Base-by-base conservation (phyloP, 2,797 vertebrate genomes). In the Manis pentadactyla region DNA sequence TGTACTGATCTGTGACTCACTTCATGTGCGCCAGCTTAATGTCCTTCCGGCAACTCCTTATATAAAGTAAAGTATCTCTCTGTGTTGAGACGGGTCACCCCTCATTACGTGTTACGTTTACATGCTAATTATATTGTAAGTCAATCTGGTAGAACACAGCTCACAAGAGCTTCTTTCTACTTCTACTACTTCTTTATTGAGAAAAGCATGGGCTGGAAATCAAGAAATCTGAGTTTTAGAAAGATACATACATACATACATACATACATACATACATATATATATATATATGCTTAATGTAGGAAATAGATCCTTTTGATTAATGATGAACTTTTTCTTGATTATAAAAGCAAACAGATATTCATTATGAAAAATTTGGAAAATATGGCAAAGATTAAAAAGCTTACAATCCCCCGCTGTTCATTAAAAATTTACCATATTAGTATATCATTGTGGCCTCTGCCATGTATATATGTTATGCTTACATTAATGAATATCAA, bases 391-490 rank as follows among this genome's bases (percentile, higher is more conserved):
- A 69, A 95, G 85, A 73, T 49, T 10, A 27, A 57, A 63, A 71
- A 29, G 29, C 13, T 73, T 17, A 9, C 4, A 9, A 19, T 34
- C 23, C 53, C 13, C 7, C 12, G 18, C n/a, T 15, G 6, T 0
- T 13, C 53, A 34, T 31, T 17, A n/a, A 69, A 69, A 55, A 18
- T 4, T 53, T 4, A 5, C 31, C n/a, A 0, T 10, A 17, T 27
- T 7, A 18, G 68, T 39, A 11, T 27, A 13, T 55, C 37, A 0
- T 0, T 0, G 17, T 7, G 1, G 29, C 59, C 42, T 10, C 18
- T 1, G 27, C 46, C 21, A 0, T 0, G 6, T 18, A 0, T 9
- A 18, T 15, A 1, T 2, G 6, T 5, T 18, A 11, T 37, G 3
- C 5, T 5, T 3, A 7, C 0, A 6, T 7, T 19, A 31, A 34